Evolutionary conservation across 2,113 vertebrate species (phyloP).

Genomic region (Spilogale gracilis): DNA sequence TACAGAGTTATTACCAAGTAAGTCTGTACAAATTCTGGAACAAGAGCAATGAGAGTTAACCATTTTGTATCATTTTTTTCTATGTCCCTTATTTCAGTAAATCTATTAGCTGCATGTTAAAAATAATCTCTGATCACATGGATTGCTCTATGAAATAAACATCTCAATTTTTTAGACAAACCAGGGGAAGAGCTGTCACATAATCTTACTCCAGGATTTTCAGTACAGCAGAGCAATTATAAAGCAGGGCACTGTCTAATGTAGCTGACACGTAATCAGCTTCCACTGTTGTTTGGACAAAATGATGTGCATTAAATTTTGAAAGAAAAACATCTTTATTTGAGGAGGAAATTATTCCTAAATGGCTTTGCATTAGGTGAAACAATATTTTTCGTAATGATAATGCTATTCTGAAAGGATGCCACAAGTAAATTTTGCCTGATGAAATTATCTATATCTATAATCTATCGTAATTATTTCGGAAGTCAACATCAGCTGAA

Average conservation of each 20-base stretch:
- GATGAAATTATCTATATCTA: background rate
- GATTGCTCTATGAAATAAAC: constrained; percentile 60
- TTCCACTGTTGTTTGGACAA: constrained; percentile 15
- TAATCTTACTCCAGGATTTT: constrained; percentile 44
- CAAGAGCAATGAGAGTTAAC: background rate
- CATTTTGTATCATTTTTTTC: constrained; percentile 3
- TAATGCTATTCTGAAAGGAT: constrained; percentile 3
- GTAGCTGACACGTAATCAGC: background rate
- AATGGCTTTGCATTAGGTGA: constrained; percentile 42
- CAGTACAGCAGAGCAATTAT: constrained; percentile 1
- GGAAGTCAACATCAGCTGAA: background rate
- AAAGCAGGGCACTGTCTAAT: constrained; percentile 51
- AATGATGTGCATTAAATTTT: constrained; percentile 53
- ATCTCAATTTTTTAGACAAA: constrained; percentile 48
- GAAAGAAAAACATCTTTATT: constrained; percentile 31
- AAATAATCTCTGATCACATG: background rate
- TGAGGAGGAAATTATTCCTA: constrained; percentile 55
- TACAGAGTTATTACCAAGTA: background rate
- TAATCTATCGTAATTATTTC: background rate
- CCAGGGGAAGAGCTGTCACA: constrained; percentile 24
- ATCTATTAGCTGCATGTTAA: background rate
- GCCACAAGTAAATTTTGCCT: background rate
- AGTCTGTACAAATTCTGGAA: background rate
- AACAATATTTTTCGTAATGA: constrained; percentile 19
- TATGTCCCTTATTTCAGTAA: background rate